Conservation (phyloP, 2,888 invertebrate species). For the Luperina nickerlii region DNA sequence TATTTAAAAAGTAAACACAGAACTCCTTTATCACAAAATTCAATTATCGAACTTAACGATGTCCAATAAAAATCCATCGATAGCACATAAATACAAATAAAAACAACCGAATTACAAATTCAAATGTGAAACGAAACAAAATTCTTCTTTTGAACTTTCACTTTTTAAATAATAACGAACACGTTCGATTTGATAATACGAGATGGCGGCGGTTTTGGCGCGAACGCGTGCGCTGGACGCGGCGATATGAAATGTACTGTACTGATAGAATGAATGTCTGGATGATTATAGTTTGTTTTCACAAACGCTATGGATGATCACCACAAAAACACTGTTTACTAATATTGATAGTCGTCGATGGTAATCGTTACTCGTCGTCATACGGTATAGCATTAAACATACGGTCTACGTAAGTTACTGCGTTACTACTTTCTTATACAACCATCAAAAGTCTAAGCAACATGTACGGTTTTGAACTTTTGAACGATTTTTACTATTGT, state of each 20-base stretch:
- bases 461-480: too few species aligned
- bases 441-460: too few species aligned
- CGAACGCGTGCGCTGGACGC: slow-evolving; percentile 44
- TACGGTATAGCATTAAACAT: slow-evolving; percentile 9
- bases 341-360: slow-evolving; percentile 28
- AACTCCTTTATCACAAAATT: slow-evolving; percentile 3
- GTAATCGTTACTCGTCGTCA: not conserved
- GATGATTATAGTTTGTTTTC: slow-evolving; percentile 36
- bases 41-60: slow-evolving; percentile 18
- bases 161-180: slow-evolving; percentile 30
- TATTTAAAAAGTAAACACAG: not conserved
- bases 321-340: slow-evolving; percentile 43
- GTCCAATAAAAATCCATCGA: not conserved
- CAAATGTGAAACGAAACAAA: not conserved
- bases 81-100: not conserved
- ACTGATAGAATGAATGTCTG: slow-evolving; percentile 35
- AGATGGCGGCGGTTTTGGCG: slow-evolving; percentile 32
- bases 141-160: slow-evolving; percentile 16
- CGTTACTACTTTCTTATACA: too few species aligned
- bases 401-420: not conserved
- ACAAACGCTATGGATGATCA: slow-evolving; percentile 13
- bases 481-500: too few species aligned
- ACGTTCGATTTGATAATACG: slow-evolving; percentile 29
- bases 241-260: slow-evolving; percentile 14
- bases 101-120: slow-evolving; percentile 1